These are phyloP conservation scores for Excalfactoria chinensis DNA, from an alignment of 2,113 vertebrate genomes.

Conservation along the genomic window DNA sequence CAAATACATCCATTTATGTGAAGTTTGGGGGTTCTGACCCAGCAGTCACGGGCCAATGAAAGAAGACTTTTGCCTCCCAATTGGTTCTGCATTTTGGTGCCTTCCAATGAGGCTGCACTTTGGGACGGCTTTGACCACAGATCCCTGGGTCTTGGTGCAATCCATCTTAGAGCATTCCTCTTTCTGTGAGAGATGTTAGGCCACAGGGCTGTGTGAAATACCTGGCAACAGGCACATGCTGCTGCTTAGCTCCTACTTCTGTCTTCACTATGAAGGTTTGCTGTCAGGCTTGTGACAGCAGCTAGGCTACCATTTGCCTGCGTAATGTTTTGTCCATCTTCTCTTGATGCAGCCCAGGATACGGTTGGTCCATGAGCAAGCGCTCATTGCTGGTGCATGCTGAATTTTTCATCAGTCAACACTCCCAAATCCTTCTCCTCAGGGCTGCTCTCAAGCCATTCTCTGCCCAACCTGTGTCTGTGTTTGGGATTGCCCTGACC, in stretches of 20 bases:
- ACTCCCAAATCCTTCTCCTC: no score
- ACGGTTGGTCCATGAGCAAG: no score
- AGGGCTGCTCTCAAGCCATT: no score
- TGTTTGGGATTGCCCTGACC: no score
- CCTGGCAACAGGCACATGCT: background rate
- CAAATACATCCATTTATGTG: background rate
- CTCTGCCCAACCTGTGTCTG: no score
- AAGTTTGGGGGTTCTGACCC: background rate
- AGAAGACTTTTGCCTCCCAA: background rate
- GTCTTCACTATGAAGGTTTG: accelerated
- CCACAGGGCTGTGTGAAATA: conserved; percentile 29
- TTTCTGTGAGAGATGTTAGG: conserved; percentile 13
- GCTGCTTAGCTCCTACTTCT: background rate
- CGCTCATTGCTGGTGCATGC: no score
- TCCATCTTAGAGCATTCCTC: background rate
- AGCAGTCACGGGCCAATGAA: background rate
- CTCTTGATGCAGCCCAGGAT: no score
- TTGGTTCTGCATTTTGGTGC: background rate
- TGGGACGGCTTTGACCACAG: background rate
- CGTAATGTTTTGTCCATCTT: background rate
- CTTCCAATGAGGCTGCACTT: background rate
- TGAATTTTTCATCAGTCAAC: no score
- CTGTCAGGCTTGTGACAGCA: background rate
- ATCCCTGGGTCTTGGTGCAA: background rate
- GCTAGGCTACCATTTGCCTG: background rate